phyloP scores from a whole-genome alignment of 2,113 vertebrate species.

The Scortum barcoo region DNA sequence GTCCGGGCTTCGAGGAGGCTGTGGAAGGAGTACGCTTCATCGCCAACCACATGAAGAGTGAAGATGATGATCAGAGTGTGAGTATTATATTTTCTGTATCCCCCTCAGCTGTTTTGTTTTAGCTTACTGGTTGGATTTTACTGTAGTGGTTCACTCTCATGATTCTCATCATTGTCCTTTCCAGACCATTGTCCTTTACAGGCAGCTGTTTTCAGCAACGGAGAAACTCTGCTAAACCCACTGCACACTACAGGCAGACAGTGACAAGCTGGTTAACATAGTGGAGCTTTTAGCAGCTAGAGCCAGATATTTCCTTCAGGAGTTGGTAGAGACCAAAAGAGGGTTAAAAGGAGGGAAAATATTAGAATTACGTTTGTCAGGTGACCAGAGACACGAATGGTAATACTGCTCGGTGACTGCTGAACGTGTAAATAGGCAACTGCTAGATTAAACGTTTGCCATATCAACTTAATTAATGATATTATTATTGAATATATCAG shows the following conservation, averaged over 20 bases:
- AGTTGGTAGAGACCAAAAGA: background rate
- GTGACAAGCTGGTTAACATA: background rate
- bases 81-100: slow-evolving; percentile 74
- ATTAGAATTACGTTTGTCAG: background rate
- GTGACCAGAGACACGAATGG: too few relatives aligned
- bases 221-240: too few relatives aligned
- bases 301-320: background rate
- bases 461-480: background rate
- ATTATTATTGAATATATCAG: too few relatives aligned
- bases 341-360: background rate
- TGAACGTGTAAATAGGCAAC: background rate
- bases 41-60: slow-evolving; percentile 95
- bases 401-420: background rate
- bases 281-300: background rate
- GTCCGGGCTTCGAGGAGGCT: slow-evolving; percentile 90
- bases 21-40: slow-evolving; percentile 97
- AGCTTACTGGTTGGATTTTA: background rate
- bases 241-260: background rate
- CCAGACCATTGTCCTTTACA: background rate
- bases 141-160: background rate
- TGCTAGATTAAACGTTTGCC: background rate
- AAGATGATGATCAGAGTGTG: slow-evolving; percentile 96
- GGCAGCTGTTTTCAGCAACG: background rate
- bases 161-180: background rate
- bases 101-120: background rate